Evolutionary conservation across 2,113 vertebrate species (phyloP).

Genomic region (Engystomops pustulosus): DNA sequence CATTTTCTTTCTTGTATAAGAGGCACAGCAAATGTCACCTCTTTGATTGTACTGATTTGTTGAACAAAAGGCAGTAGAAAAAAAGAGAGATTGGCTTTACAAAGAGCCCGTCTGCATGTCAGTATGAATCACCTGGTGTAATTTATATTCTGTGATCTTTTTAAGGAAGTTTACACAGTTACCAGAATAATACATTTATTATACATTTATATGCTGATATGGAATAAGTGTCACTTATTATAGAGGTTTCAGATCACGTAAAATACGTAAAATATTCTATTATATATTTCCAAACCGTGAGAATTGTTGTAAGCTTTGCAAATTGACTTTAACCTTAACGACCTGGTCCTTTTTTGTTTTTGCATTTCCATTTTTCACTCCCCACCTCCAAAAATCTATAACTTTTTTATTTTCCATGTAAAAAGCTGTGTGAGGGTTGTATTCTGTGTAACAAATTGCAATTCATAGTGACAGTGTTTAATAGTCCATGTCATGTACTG

Average conservation of each 20-base stretch:
- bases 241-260: neutral
- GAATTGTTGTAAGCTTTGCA: neutral
- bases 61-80: conserved; percentile 41
- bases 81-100: conserved; percentile 30
- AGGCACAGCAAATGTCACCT: conserved; percentile 39
- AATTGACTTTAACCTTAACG: neutral
- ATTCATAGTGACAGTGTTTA: too few relatives aligned
- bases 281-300: too few relatives aligned
- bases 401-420: too few relatives aligned
- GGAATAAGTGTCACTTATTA: conserved; percentile 24
- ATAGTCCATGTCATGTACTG: too few relatives aligned
- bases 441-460: too few relatives aligned
- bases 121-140: conserved; percentile 22
- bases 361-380: too few relatives aligned
- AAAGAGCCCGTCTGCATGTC: conserved; percentile 17
- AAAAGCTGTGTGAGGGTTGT: too few relatives aligned
- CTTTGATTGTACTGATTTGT: conserved; percentile 40
- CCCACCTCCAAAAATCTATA: too few relatives aligned
- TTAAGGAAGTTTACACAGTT: neutral
- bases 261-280: neutral
- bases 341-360: too few relatives aligned
- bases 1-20: conserved; percentile 39
- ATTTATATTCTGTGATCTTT: conserved; percentile 41
- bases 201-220: conserved; percentile 7
- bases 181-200: conserved; percentile 1